These are phyloP conservation scores for Synodontis membranacea DNA, from an alignment of 2,113 vertebrate genomes.

Conservation along the genomic window DNA sequence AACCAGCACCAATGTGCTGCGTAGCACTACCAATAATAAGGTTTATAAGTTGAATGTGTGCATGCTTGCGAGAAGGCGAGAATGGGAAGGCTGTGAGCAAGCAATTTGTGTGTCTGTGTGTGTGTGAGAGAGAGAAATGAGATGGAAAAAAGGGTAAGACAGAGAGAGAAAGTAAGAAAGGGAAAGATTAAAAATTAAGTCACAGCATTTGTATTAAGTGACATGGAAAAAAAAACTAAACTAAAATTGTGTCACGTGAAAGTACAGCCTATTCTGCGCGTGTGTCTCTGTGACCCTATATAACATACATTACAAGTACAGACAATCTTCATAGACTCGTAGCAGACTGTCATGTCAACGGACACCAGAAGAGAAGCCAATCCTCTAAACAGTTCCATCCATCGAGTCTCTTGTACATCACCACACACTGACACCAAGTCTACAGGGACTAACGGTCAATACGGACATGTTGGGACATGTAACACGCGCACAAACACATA, in stretches of 20 bases:
- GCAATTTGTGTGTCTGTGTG: constrained; percentile 20
- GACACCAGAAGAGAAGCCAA: constrained; percentile 46
- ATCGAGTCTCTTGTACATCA: constrained; percentile 36
- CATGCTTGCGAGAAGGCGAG: constrained; percentile 8
- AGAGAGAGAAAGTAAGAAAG: background rate
- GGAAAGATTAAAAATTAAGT: constrained; percentile 7
- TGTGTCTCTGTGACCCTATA: constrained; percentile 27
- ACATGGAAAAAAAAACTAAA: background rate
- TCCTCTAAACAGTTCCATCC: constrained; percentile 47
- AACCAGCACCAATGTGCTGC: constrained; percentile 26
- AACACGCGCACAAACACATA: constrained; percentile 43
- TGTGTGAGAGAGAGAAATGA: too few relatives aligned
- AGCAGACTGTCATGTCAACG: constrained; percentile 31
- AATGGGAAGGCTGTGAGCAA: constrained; percentile 12
- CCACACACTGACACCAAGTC: background rate
- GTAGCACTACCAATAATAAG: constrained; percentile 32
- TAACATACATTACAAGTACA: constrained; percentile 22
- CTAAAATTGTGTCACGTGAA: background rate
- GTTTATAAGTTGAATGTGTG: constrained; percentile 30
- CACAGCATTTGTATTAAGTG: background rate
- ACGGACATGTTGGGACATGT: constrained; percentile 29
- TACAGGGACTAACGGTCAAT: constrained; percentile 39
- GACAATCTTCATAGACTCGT: constrained; percentile 18
- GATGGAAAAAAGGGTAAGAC: background rate
- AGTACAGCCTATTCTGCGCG: background rate